Base-by-base conservation (phyloP, 2,888 invertebrate species). In the Corythucha ciliata region DNA sequence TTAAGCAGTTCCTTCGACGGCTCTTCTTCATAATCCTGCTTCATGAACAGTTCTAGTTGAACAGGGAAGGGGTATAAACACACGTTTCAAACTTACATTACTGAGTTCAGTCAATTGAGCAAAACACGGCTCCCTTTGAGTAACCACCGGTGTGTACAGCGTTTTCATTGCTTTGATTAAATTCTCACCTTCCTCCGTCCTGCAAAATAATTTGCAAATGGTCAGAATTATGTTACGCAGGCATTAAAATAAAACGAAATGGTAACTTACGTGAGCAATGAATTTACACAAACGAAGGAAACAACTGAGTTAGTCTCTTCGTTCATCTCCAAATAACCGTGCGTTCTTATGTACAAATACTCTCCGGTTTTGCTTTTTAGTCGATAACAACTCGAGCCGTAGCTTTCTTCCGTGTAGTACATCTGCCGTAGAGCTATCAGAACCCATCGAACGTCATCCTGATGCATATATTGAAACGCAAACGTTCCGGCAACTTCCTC, bases 381-480 rank as follows among this genome's bases (percentile, higher is more conserved):
- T 39, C 91, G 76, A 65, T 91, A 91, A 61, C 86, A 88, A n/a
- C 89, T 88, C 61, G 80, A 79, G 8, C 90, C 91, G 67, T 78
- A 83, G 59, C 84, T 83, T 65, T 83, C 83, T 53, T 82, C 81
- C 63, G 80, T 79, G 66, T 85, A 85, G 68, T 88, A 89, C 89
- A 90, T 91, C 70, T 89, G 86, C 60, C 86, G 73, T 52, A 91
- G 74, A 1, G 88, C 89, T 63, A 89, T 83, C 66, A 89, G 81
- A 0, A 89, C 85, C 84, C 87, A 89, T 62, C 84, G 79, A 2
- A 86, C 84, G 71, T 92, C 91, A 60, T 90, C 87, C 65, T 80
- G 78, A 69, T 88, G 88, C 82, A 93, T 91, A 66, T 84, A 90
- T 49, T 80, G 78, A 68, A 92, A 93, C 8, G 90, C 90, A 57